Evolutionary conservation across 2,797 vertebrate species (phyloP).

Genomic region (Lophius americanus): DNA sequence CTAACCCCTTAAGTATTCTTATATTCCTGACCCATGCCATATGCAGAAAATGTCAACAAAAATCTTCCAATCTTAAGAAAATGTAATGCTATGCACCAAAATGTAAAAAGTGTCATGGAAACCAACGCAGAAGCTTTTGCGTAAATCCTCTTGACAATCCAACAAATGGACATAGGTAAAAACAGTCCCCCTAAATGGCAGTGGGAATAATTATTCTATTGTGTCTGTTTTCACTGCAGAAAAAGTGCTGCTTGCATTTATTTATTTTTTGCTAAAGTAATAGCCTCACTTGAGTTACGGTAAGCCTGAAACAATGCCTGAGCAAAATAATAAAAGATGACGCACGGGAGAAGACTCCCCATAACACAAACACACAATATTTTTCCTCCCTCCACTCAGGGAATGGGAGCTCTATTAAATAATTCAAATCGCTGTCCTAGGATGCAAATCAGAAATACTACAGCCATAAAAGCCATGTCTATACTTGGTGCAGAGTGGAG

Average conservation of each 20-base stretch:
- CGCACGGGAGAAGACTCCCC: constrained; percentile 43
- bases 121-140: too few species aligned
- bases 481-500: constrained; percentile 73
- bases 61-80: too few species aligned
- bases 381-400: constrained; percentile 60
- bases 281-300: constrained; percentile 47
- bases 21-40: too few species aligned
- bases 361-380: constrained; percentile 68
- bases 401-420: constrained; percentile 81
- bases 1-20: too few species aligned
- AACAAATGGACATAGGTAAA: too few species aligned
- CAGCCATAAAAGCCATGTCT: constrained; percentile 83
- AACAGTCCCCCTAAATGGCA: too few species aligned
- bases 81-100: too few species aligned
- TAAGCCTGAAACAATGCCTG: constrained; percentile 52
- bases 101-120: too few species aligned
- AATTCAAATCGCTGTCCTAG: constrained; percentile 84
- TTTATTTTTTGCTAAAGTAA: constrained; percentile 43
- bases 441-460: constrained; percentile 88
- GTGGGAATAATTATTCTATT: too few species aligned
- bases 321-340: constrained; percentile 61
- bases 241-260: constrained; percentile 14
- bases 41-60: too few species aligned
- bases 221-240: not conserved
- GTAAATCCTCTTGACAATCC: too few species aligned